Percentiles rank a stretch among this genome's conserved stretches.
These are phyloP conservation scores for Gobius niger DNA, from an alignment of 2,113 vertebrate species.

Conservation along the genomic window DNA sequence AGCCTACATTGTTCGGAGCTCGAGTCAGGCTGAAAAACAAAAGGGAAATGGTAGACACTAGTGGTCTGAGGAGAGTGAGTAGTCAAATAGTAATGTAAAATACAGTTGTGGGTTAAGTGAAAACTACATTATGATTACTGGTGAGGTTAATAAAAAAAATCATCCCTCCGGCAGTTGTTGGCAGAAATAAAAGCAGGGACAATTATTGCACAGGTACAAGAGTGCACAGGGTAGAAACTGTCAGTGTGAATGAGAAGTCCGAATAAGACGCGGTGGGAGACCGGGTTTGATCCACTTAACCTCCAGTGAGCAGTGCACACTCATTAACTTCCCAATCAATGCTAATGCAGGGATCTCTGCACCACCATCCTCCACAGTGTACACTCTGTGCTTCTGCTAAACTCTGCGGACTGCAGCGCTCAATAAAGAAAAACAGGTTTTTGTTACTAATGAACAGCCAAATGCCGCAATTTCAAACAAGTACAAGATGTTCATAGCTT, in stretches of 20 bases:
- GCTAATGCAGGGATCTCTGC: conserved; percentile 22
- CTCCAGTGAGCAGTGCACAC: conserved; percentile 27
- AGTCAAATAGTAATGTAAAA: neutral
- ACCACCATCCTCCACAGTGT: neutral
- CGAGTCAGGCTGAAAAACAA: neutral
- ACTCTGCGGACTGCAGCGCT: conserved; percentile 1
- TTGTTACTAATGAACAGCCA: neutral
- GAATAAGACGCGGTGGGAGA: conserved; percentile 3
- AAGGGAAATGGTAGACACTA: neutral
- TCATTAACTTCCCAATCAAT: conserved; percentile 32
- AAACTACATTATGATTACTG: neutral
- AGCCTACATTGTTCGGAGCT: conserved; percentile 1
- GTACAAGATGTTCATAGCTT: neutral
- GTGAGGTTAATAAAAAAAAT: neutral
- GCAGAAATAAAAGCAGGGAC: neutral
- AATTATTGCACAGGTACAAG: conserved; percentile 21
- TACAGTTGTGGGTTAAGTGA: neutral
- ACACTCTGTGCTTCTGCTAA: conserved; percentile 4
- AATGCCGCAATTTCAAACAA: neutral
- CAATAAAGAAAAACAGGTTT: neutral
- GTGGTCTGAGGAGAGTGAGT: neutral
- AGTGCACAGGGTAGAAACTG: conserved; percentile 17
- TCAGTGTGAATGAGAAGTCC: conserved; percentile 24
- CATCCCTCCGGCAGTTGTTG: no score
- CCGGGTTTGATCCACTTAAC: conserved; percentile 34